These are phyloP conservation scores for Zophobas atratus DNA, from an alignment of 1,140 invertebrate genomes.

Conservation along the genomic window DNA sequence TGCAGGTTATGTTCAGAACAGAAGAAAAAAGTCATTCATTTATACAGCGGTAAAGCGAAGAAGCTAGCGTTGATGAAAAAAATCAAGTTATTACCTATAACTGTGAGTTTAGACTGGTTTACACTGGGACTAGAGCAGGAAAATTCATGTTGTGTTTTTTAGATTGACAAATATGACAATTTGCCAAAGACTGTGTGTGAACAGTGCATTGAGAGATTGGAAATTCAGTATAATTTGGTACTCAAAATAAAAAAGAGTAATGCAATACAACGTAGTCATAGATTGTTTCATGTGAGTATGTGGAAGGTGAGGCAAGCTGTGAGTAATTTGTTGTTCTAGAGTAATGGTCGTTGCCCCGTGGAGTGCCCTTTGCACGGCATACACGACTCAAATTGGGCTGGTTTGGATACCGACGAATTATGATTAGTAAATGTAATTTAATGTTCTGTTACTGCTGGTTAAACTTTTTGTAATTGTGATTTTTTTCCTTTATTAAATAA, in stretches of 20 bases:
- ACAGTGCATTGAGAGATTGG: slow-evolving; percentile 59
- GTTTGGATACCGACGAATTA: slow-evolving; percentile 21
- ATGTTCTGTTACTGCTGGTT: slow-evolving; percentile 11
- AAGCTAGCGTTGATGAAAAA: slow-evolving; percentile 58
- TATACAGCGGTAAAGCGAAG: slow-evolving; percentile 59
- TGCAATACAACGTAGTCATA: slow-evolving; percentile 55
- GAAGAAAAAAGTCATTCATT: slow-evolving; percentile 61
- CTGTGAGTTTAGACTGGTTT: slow-evolving; percentile 50
- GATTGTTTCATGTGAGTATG: slow-evolving; percentile 57
- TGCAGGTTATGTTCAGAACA: slow-evolving; percentile 62
- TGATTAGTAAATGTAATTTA: slow-evolving; percentile 22
- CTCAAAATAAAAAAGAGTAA: slow-evolving; percentile 58
- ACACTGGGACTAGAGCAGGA: slow-evolving; percentile 5
- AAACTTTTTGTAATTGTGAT: slow-evolving; percentile 5
- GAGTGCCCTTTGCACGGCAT: slow-evolving; percentile 59
- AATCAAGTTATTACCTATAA: slow-evolving; percentile 59
- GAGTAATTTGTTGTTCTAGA: slow-evolving; percentile 52
- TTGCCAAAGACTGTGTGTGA: slow-evolving; percentile 63
- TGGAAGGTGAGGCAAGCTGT: not conserved
- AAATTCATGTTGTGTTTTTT: slow-evolving; percentile 31
- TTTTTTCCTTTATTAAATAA: slow-evolving; percentile 9
- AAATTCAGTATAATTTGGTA: slow-evolving; percentile 60
- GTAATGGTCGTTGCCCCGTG: slow-evolving; percentile 59
- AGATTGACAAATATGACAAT: slow-evolving; percentile 62
- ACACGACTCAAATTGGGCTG: slow-evolving; percentile 49